Base-by-base conservation (phyloP, 2,888 invertebrate genomes). In the Chymomyza fuscimana region DNA sequence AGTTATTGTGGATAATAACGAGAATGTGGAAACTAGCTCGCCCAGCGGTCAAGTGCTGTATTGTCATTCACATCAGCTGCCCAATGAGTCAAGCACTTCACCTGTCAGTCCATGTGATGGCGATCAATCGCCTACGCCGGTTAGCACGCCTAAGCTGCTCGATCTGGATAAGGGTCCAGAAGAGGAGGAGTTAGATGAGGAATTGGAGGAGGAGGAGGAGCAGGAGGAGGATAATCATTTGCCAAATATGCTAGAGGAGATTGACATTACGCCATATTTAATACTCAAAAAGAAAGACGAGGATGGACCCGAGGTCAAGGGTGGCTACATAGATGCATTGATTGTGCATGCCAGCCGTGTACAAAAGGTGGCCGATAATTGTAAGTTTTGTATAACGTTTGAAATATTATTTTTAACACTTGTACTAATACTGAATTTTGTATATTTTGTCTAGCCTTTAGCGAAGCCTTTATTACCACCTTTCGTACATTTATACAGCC, bases 391-490 rank as follows among this genome's bases (percentile, higher is more conserved):
- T 9, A 5, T 3, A 1, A 4, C 32, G 6, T 32, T 7, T 32
- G 1, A 32, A 32, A 1, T 32, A 32, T 7, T 32, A 32, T 9
- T 69, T 2, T 16, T 6, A 7, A 0, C 10, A 12, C 54, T 16
- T 12, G 2, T 12, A 7, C 32, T 9, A 16, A 63, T 5, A 0
- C 36, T 32, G 16, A n/a, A 63, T 9, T 51, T 29, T 60, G n/a
- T 40, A 36, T 62, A 65, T 63, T 16, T 58, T 67, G 29, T 75
- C 4, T 79, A 92, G 92, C 90, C 72, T 92, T 92, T 79, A 91
- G 91, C 93, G 99, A 99, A 93, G 99, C 99, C 77, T 99, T 99
- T 93, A 94, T 99, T 83, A 97, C 98, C 67, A 99, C 99, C 73
- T 99, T 99, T 93, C 94, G 99, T 82, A 99, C 98, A 74, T 98